These are phyloP conservation scores for Galeruca laticollis DNA, from an alignment of 2,888 invertebrate species.

Conservation along the genomic window DNA sequence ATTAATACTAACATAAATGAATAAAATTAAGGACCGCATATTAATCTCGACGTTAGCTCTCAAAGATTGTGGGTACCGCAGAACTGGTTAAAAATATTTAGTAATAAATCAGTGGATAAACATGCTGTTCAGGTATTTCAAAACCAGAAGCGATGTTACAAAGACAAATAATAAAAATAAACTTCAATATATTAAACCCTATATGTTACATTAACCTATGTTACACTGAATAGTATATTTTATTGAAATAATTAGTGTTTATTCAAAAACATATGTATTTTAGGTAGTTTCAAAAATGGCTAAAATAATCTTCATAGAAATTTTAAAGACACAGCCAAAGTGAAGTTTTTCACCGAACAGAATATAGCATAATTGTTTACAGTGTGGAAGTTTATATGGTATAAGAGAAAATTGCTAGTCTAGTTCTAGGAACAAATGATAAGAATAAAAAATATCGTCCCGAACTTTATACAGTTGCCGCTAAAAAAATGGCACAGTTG, in stretches of 20 bases:
- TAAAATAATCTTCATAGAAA: too few species aligned
- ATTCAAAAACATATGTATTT: too few species aligned
- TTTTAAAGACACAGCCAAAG: too few species aligned
- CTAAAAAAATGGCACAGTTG: too few species aligned
- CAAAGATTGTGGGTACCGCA: slow-evolving; percentile 56
- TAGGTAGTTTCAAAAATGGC: too few species aligned
- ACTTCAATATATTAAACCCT: slow-evolving; percentile 41
- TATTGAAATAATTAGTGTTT: background rate
- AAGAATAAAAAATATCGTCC: too few species aligned
- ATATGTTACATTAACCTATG: slow-evolving; percentile 34
- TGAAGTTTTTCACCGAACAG: too few species aligned
- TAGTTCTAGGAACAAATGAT: too few species aligned
- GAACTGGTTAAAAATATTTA: slow-evolving; percentile 62
- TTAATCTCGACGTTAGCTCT: slow-evolving; percentile 54
- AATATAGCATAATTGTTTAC: too few species aligned
- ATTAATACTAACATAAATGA: slow-evolving; percentile 58
- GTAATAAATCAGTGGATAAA: slow-evolving; percentile 61
- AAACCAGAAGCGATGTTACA: slow-evolving; percentile 58
- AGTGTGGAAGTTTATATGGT: too few species aligned
- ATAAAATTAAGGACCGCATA: slow-evolving; percentile 56
- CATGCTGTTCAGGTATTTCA: slow-evolving; percentile 62
- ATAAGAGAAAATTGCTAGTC: too few species aligned
- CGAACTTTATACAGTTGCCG: too few species aligned
- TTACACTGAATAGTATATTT: background rate
- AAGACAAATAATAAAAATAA: slow-evolving; percentile 48